Evolutionary conservation across 2,797 vertebrate species (phyloP).

Genomic region (Labeo calbasu): DNA sequence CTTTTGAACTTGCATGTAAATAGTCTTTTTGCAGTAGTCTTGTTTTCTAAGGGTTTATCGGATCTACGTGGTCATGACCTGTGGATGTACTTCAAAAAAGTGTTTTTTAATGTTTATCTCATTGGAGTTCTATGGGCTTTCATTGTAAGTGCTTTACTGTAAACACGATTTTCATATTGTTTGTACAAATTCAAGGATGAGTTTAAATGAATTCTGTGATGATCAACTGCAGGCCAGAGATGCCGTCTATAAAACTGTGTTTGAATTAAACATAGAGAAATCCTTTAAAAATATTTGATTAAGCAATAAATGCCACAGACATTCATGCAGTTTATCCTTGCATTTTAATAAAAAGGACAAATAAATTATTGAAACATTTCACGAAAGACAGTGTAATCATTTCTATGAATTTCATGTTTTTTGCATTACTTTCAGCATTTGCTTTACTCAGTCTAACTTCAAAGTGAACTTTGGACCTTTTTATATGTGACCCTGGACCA

Average conservation of each 20-base stretch:
- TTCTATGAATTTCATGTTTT: background rate
- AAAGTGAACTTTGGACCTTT: background rate
- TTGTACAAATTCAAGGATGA: constrained; percentile 12
- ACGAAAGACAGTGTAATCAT: background rate
- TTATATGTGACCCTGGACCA: too few species aligned
- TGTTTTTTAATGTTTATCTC: background rate
- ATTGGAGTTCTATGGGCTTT: background rate
- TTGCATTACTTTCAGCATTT: constrained; percentile 4
- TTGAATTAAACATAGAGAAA: background rate
- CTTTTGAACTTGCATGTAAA: background rate
- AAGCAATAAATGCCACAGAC: background rate
- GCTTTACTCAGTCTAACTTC: background rate
- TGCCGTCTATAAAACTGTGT: background rate
- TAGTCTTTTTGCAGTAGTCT: background rate
- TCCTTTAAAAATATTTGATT: background rate
- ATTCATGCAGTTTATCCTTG: constrained; percentile 8
- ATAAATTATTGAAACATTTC: background rate
- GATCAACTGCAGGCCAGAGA: background rate
- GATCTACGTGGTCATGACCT: background rate
- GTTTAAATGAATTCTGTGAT: background rate
- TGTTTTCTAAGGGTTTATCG: background rate
- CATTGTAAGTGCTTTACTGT: background rate
- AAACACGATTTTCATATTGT: background rate
- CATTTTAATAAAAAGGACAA: background rate
- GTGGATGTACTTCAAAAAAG: background rate